These are phyloP conservation scores for Radopholus similis DNA, from an alignment of 1,140 invertebrate genomes.

Conservation along the genomic window DNA sequence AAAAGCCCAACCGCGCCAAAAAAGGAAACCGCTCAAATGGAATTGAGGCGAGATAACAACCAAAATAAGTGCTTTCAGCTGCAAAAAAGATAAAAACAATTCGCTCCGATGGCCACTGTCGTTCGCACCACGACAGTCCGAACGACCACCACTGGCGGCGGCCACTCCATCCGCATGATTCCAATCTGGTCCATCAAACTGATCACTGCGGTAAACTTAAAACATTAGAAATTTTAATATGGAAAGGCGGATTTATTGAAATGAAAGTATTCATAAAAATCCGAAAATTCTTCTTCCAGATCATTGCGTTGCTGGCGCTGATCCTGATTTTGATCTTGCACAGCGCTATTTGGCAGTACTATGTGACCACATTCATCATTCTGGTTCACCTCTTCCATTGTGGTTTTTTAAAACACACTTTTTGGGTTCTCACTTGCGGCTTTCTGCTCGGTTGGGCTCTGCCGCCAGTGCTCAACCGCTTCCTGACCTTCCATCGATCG, in stretches of 20 bases:
- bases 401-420: no score
- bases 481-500: constrained; percentile 40
- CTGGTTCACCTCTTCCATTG: no score
- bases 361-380: constrained; percentile 30
- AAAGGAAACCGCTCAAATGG: no score
- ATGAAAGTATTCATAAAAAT: constrained; percentile 20
- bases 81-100: no score
- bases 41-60: no score
- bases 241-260: constrained; percentile 20
- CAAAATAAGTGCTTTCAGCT: no score
- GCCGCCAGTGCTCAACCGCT: constrained; percentile 41
- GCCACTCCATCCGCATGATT: constrained; percentile 22
- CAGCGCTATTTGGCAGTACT: constrained; percentile 30
- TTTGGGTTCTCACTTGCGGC: constrained; percentile 28
- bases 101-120: no score
- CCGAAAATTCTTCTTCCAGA: constrained; percentile 12
- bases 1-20: no score
- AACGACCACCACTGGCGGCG: constrained; percentile 20
- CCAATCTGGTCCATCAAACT: constrained; percentile 42
- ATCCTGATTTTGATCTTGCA: constrained; percentile 36
- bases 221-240: no score
- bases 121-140: constrained; percentile 26
- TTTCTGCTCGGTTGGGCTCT: constrained; percentile 44
- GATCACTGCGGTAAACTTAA: constrained; percentile 39
- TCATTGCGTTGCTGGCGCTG: constrained; percentile 26